Evolutionary conservation across 2,888 invertebrate species (phyloP), one percentile per base, ranked within the genome.

Genomic region (Melanophora roralis): DNA sequence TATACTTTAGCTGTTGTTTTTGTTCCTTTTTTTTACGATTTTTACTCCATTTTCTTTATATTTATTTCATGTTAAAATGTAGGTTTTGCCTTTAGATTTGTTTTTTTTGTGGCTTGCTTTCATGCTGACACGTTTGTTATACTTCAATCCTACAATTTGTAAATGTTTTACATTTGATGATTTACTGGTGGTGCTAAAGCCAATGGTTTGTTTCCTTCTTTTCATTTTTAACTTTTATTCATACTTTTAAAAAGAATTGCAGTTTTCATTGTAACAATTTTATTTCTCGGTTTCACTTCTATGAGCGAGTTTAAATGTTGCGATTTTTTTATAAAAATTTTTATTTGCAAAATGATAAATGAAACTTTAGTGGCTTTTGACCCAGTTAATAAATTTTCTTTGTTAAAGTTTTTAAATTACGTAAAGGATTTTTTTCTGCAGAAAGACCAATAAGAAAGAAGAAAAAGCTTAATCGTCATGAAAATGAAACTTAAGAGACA

Each of bases 321-420:
- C 27, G 23, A 43, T 72, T 64, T n/a, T 34, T 45, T 68, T 67
- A 23, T 60, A 1, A 1, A 9, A 6, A 7, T 51, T 74, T 77
- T 55, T 23, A 45, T 78, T 62, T 32, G 53, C 38, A 67, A 64
- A 86, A 84, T 88, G 88, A 88, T 88, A 87, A 88, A 88, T 88
- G 88, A 86, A 87, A 86, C 87, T 88, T 86, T 88, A 88, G 88
- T 87, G 86, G 88, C 86, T 88, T 86, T 86, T 88, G 88, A 88
- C 88, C 88, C 86, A 88, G 86, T 88, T 88, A 88, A 88, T 88
- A 88, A 86, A 88, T 73, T 64, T 76, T 76, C 67, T 76, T 71
- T 72, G 49, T 85, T 86, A 84, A 85, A 86, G 87, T 86, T 86
- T 78, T 40, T 57, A 51, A 49, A 68, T 47, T 19, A 36, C 19